Evolutionary conservation across 2,797 vertebrate species (phyloP), one percentile per base, ranked within the genome.

Genomic region (Halcyon badia): DNA sequence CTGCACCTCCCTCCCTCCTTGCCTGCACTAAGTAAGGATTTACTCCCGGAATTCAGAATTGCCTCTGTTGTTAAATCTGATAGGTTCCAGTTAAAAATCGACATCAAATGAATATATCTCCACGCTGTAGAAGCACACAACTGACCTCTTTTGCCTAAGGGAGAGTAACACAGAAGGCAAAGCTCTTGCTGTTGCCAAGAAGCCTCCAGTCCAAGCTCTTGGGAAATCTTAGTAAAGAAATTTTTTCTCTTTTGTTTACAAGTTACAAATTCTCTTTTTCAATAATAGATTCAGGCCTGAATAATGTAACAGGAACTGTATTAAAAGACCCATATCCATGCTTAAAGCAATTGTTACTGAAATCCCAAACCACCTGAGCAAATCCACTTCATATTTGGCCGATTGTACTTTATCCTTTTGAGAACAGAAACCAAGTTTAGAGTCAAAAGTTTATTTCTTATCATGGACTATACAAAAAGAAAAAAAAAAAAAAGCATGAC

Each of bases 221-320:
- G 44, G 57, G 65, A 94, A 96, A 87, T 90, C 28, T 86, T 72
- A 44, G 49, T 82, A 73, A 85, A 90, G 48, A 71, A 33, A 10
- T 75, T 57, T 75, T 90, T 73, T 1, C 26, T 61, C 54, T 88
- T 90, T 86, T 83, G 69, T 91, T 90, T 93, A 44, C 33, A 83
- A 78, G 72, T 91, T 78, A 89, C 72, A 95, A 91, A 83, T 79
- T 81, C 65, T 70, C 44, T 46, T 93, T 90, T 93, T 77, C 1
- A 6, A 3, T 42, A 60, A 70, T 41, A 95, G 60, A 84, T 71
- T 92, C 24, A 85, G 68, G 24, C 24, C 60, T 90, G 56, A 93
- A 94, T 87, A 93, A 90, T 85, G 49, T 31, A 90, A 39, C 21
- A 58, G 57, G 14, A 64, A 58, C 31, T 42, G n/a, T 64, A 80